Percentiles rank a stretch among this genome's conserved stretches.
Conservation (phyloP, 2,888 invertebrate species). For the Trypoxylon attenuatum region DNA sequence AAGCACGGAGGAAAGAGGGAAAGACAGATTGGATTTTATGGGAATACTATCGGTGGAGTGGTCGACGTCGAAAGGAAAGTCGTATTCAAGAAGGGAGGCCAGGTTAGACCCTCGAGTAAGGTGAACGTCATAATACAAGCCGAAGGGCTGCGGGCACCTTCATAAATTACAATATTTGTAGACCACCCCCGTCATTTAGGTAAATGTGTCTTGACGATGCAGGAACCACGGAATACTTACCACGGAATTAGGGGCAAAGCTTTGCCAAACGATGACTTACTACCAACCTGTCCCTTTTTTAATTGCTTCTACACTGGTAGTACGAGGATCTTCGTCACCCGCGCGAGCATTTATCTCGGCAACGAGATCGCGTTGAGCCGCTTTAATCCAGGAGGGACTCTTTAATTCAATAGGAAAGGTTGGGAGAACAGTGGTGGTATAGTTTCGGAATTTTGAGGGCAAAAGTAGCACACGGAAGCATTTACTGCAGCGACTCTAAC, state of each 20-base stretch:
- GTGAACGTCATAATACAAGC: conserved; percentile 27
- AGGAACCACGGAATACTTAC: conserved; percentile 47
- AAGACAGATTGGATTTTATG: background rate
- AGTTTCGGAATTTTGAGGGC: background rate
- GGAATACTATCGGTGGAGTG: background rate
- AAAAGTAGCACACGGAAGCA: background rate
- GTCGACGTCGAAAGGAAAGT: background rate
- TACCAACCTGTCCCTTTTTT: conserved; percentile 29
- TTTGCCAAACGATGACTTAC: conserved; percentile 54
- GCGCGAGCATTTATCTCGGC: too few species aligned
- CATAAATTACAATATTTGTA: conserved; percentile 44
- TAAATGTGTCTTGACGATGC: conserved; percentile 17
- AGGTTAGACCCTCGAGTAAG: conserved; percentile 20
- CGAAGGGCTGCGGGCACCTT: conserved; percentile 10
- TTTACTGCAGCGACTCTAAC: background rate
- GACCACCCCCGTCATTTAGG: conserved; percentile 15
- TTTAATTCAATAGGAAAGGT: background rate
- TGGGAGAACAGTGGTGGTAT: background rate
- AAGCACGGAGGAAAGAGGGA: too few species aligned
- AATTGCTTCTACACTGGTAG: conserved; percentile 31
- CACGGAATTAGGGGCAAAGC: conserved; percentile 55
- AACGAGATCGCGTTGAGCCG: background rate
- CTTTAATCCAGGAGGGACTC: background rate
- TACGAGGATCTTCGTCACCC: background rate
- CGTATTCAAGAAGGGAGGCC: conserved; percentile 1